Evolutionary conservation across 2,113 vertebrate species (phyloP).

Genomic region (Ahaetulla prasina): DNA sequence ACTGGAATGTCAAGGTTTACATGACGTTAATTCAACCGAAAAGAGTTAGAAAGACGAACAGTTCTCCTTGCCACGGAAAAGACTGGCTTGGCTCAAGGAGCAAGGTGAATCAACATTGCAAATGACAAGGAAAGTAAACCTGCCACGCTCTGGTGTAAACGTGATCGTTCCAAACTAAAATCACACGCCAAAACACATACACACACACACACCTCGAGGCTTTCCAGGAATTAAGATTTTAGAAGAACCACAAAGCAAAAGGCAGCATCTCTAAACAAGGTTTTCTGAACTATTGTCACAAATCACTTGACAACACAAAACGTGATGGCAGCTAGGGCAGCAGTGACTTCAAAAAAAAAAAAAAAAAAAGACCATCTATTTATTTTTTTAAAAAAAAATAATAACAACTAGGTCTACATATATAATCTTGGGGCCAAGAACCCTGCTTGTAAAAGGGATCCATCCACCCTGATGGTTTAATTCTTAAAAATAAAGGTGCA

Average conservation of each 20-base stretch:
- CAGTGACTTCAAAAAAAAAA: too few relatives aligned
- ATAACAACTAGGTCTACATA: not conserved
- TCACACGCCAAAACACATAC: too few relatives aligned
- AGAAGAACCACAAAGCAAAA: not conserved
- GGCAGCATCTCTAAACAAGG: too few relatives aligned
- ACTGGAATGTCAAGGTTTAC: not conserved
- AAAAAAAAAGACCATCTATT: not conserved
- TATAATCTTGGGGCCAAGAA: not conserved
- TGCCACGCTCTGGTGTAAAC: not conserved
- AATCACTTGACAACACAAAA: not conserved
- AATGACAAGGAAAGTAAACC: not conserved
- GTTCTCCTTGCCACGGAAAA: not conserved
- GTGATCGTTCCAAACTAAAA: not conserved
- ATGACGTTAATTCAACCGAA: not conserved
- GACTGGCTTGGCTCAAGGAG: not conserved
- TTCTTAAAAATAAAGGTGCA: not conserved
- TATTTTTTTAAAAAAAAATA: too few relatives aligned
- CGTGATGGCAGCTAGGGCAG: not conserved
- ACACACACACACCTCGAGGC: not conserved
- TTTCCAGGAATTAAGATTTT: not conserved
- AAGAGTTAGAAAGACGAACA: not conserved
- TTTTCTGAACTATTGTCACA: not conserved
- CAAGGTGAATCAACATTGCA: not conserved
- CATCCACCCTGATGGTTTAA: too few relatives aligned
- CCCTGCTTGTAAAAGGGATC: not conserved